These are phyloP conservation scores for Hypsibius dujardini DNA, from an alignment of 1,140 invertebrate genomes.

Conservation along the genomic window DNA sequence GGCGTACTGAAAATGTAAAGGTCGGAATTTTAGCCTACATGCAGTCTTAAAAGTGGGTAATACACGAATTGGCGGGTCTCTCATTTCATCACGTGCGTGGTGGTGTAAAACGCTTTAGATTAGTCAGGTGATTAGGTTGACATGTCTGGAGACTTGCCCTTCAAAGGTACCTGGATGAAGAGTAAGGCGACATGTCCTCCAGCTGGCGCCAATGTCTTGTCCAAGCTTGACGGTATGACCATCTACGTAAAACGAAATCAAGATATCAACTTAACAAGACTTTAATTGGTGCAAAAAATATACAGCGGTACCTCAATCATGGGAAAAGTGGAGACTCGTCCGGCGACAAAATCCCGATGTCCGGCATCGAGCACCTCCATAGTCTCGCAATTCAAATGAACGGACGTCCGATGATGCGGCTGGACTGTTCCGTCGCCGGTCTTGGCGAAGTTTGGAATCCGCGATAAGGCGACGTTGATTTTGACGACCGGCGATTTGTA, in stretches of 20 bases:
- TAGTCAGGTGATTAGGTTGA: too few relatives aligned
- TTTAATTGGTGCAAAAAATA: constrained; percentile 17
- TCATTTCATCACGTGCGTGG: too few relatives aligned
- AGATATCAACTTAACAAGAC: constrained; percentile 17
- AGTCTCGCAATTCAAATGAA: constrained; percentile 43
- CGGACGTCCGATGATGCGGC: constrained; percentile 40
- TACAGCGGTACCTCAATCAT: constrained; percentile 25
- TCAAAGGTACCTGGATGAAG: too few relatives aligned
- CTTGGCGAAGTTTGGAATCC: constrained; percentile 38
- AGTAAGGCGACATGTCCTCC: constrained; percentile 41
- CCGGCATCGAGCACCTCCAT: constrained; percentile 35
- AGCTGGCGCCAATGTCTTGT: constrained; percentile 38
- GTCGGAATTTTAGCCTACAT: too few relatives aligned
- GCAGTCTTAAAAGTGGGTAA: too few relatives aligned
- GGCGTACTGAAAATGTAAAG: too few relatives aligned
- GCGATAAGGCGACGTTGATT: constrained; percentile 42
- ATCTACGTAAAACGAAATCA: constrained; percentile 31
- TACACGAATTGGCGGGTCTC: too few relatives aligned
- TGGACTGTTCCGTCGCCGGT: constrained; percentile 27
- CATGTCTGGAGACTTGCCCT: too few relatives aligned
- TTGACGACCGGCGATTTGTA: constrained; percentile 44
- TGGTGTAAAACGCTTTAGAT: too few relatives aligned
- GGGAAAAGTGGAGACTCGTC: constrained; percentile 30
- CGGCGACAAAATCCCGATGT: constrained; percentile 33
- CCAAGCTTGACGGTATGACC: constrained; percentile 40